Conservation (phyloP, 2,888 invertebrate genomes). For the Deroplatys truncata region DNA sequence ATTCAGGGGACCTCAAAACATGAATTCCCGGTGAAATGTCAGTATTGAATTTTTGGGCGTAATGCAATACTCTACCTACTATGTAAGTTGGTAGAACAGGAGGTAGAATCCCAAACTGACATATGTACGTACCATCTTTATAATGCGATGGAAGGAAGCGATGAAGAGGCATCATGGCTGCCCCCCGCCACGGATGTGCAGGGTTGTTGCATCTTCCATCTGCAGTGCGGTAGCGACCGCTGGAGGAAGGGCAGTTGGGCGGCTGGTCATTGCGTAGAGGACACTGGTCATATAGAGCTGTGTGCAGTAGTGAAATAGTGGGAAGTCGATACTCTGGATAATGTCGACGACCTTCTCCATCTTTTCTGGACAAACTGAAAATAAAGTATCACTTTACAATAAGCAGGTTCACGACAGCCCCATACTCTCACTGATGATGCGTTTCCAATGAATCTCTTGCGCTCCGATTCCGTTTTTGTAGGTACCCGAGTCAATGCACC, state of each 20-base stretch:
- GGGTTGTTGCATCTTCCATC: conserved; percentile 89
- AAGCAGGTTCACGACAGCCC: no score
- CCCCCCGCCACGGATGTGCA: conserved; percentile 71
- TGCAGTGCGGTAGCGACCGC: conserved; percentile 67
- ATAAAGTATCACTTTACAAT: not conserved
- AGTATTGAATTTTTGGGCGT: no score
- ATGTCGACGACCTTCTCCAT: not conserved
- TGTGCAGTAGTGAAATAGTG: conserved; percentile 38
- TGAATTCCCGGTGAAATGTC: no score
- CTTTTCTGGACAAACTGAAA: not conserved
- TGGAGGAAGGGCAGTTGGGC: conserved; percentile 23
- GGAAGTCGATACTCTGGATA: conserved; percentile 33
- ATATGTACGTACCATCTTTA: conserved; percentile 59
- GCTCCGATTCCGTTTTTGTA: no score
- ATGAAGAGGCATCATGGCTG: conserved; percentile 76
- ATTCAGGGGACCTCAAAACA: no score
- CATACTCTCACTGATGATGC: no score
- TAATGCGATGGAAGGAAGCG: conserved; percentile 77
- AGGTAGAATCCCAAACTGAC: no score
- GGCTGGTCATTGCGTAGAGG: conserved; percentile 43
- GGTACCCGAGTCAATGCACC: no score
- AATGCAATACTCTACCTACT: no score
- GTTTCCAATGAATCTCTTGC: no score
- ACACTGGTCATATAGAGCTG: conserved; percentile 57
- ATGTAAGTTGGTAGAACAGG: no score